Base-by-base conservation (phyloP, 2,113 vertebrate genomes). In the Lepisosteus osseus region DNA sequence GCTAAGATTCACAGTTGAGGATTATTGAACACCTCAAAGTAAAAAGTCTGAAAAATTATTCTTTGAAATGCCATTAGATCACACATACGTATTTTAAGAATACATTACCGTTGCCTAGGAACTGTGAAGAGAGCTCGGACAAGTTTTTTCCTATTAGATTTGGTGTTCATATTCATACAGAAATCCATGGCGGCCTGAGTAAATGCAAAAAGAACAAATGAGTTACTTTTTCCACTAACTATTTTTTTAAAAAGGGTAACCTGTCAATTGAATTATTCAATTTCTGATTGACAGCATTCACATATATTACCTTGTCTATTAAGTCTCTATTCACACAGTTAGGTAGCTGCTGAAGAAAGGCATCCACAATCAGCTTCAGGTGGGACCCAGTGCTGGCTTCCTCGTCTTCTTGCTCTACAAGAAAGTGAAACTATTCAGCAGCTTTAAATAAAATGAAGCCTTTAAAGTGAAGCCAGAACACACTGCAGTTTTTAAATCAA, bases 151-250 rank as follows among this genome's bases (percentile, higher is more conserved):
- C 97, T 90, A 80, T 99, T 99, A 3, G 96, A 96, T 78, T 99
- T 99, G 51, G 96, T 99, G 82, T 99, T 99, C 97, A 99, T 99
- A 82, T 98, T 99, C 97, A 99, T 99, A 89, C 97, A 99, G 90
- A 99, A 99, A 89, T 99, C 97, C 96, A 98, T 99, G 41, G 97
- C 96, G 75, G 95, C 96, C 97, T 99, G 79, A 4, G 80, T 73
- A 54, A 77, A 75, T n/a, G 43, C 15, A 72, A 65, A 74, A 80
- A 73, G 78, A 67, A 42, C 45, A 75, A 75, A 68, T 15, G n/a
- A 13, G 4, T 59, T 59, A 59, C 29, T 29, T 29, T 29, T 59
- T 59, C 2, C 5, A 51, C 9, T 51, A 51, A 6, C 47, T 1
- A 51, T 51, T 51, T 51, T 9, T 51, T 6, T 9, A 51, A 29